Evolutionary conservation across 2,113 vertebrate species (phyloP).

Genomic region (Meriones unguiculatus): DNA sequence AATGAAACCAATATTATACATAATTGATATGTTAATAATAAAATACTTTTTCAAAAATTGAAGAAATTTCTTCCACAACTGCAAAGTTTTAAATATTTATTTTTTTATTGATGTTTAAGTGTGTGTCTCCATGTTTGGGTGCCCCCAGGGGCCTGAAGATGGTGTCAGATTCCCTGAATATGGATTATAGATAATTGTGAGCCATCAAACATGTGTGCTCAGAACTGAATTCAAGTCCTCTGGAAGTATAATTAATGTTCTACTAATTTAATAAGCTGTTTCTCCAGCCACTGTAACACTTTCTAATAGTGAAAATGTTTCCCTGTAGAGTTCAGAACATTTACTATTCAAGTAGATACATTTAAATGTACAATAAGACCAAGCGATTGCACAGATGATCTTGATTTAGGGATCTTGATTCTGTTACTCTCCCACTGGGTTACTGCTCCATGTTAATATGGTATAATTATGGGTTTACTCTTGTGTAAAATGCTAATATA

Average conservation of each 20-base stretch:
- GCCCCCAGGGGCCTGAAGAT: no score
- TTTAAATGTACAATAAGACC: neutral
- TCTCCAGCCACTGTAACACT: neutral
- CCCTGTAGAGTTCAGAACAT: neutral
- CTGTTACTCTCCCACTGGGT: neutral
- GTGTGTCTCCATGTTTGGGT: neutral
- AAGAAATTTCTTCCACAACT: neutral
- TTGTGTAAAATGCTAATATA: slow-evolving; percentile 7
- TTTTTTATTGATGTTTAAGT: neutral
- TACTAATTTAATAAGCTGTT: neutral
- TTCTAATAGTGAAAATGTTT: slow-evolving; percentile 24
- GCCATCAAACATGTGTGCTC: neutral
- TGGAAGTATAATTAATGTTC: neutral
- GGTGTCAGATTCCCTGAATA: no score
- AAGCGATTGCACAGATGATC: neutral
- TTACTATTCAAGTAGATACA: neutral
- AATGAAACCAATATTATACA: neutral
- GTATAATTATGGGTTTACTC: neutral
- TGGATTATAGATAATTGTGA: neutral
- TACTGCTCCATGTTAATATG: neutral
- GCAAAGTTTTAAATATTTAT: neutral
- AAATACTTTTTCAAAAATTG: neutral
- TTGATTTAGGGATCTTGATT: neutral
- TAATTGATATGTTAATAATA: neutral
- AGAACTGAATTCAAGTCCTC: neutral